A percentile compares a stretch with the other conserved stretches of the same genome.
phyloP scores from a whole-genome alignment of 2,797 vertebrate genomes.

The Acrossocheilus wenchowensis region DNA sequence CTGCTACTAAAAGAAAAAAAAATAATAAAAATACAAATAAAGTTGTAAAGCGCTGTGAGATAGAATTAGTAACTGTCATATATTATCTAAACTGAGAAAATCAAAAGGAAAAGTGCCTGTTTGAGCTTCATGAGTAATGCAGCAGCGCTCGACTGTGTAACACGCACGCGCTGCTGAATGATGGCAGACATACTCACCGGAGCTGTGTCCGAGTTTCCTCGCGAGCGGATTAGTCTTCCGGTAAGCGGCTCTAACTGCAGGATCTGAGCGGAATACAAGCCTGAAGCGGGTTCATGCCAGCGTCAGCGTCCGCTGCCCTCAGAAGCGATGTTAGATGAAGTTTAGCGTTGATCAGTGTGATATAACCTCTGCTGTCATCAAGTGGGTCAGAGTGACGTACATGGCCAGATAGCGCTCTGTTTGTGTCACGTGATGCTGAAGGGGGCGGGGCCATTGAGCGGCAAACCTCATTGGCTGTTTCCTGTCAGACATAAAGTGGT shows the following conservation, averaged over 20 bases:
- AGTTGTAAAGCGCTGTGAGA: background rate
- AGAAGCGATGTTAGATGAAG: slow-evolving; percentile 57
- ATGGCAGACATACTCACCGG: slow-evolving; percentile 12
- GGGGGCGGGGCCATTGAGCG: background rate
- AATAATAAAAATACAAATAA: background rate
- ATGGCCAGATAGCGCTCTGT: slow-evolving; percentile 14
- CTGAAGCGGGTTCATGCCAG: slow-evolving; percentile 59
- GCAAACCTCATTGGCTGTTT: background rate
- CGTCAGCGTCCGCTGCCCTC: background rate
- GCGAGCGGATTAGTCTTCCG: background rate
- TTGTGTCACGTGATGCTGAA: slow-evolving; percentile 12
- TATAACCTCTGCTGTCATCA: slow-evolving; percentile 70
- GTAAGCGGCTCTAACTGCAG: background rate
- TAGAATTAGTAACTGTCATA: background rate
- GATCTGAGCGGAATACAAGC: background rate
- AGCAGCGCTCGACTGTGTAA: background rate
- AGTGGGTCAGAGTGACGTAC: slow-evolving; percentile 61
- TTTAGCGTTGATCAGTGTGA: slow-evolving; percentile 61
- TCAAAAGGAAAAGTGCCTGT: background rate
- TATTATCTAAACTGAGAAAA: background rate
- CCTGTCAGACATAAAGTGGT: too few species aligned
- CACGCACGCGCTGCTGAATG: background rate
- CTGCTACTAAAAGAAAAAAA: too few species aligned
- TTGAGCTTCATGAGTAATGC: background rate
- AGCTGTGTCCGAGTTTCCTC: background rate